A percentile compares a stretch with the other conserved stretches of the same genome.
phyloP scores from a whole-genome alignment of 2,888 invertebrate genomes.

The Dermolepida albohirtum region DNA sequence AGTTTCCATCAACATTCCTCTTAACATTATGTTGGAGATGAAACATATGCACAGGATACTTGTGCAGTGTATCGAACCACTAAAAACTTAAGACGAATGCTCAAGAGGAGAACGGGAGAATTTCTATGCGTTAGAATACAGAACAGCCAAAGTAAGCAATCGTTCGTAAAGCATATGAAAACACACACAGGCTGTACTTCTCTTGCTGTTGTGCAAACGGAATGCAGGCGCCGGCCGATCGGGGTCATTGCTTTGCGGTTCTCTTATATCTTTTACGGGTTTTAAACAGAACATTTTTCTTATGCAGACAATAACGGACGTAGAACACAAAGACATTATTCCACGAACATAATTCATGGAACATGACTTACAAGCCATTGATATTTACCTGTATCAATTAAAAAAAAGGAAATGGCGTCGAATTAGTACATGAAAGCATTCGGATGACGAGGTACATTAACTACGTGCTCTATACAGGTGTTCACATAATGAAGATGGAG shows the following conservation, averaged over 20 bases:
- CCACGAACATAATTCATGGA: slow-evolving; percentile 35
- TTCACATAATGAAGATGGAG: slow-evolving; percentile 3
- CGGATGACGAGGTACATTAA: neutral
- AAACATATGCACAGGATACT: slow-evolving; percentile 37
- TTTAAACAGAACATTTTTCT: slow-evolving; percentile 35
- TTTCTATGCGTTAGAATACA: slow-evolving; percentile 29
- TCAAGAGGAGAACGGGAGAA: slow-evolving; percentile 16
- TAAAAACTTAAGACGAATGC: slow-evolving; percentile 23
- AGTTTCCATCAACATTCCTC: slow-evolving; percentile 37
- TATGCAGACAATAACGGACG: slow-evolving; percentile 39
- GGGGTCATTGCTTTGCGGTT: slow-evolving; percentile 44
- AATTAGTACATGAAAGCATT: slow-evolving; percentile 32
- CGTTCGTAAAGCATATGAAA: neutral
- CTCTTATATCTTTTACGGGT: slow-evolving; percentile 38
- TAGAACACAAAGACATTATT: slow-evolving; percentile 38
- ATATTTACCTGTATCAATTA: slow-evolving; percentile 37
- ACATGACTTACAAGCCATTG: slow-evolving; percentile 36
- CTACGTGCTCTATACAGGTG: slow-evolving; percentile 29
- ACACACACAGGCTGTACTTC: slow-evolving; percentile 33
- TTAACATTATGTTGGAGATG: slow-evolving; percentile 32
- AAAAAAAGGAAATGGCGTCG: slow-evolving; percentile 31
- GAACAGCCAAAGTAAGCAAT: slow-evolving; percentile 16
- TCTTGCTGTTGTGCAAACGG: slow-evolving; percentile 37
- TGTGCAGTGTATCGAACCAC: slow-evolving; percentile 32
- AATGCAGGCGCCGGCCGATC: slow-evolving; percentile 45